A percentile compares a stretch with the other conserved stretches of the same genome.
These are phyloP conservation scores for Tetramorium simillimum DNA, from an alignment of 1,140 invertebrate species.

Conservation along the genomic window DNA sequence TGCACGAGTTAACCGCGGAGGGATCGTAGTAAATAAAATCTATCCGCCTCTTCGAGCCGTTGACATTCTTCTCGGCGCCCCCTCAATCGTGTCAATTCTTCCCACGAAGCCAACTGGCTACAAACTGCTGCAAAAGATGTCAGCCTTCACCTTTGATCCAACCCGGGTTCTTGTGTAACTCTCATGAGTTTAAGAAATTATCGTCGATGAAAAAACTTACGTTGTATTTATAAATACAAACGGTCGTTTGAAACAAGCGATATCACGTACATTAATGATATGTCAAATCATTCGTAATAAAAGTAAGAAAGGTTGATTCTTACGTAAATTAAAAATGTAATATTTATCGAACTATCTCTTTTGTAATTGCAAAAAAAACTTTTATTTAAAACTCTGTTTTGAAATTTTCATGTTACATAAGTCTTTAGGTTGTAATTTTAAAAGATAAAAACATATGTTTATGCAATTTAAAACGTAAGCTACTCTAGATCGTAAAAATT, in stretches of 20 bases:
- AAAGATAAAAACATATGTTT: neutral
- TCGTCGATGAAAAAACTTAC: neutral
- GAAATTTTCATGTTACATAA: neutral
- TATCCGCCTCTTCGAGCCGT: neutral
- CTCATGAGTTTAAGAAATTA: neutral
- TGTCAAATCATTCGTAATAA: neutral
- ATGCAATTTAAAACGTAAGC: neutral
- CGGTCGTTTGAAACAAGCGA: neutral
- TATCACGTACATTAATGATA: neutral
- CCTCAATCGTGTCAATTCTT: conserved; percentile 34
- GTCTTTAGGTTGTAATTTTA: neutral
- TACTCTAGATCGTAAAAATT: neutral
- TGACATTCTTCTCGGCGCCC: conserved; percentile 36
- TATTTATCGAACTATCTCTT: neutral
- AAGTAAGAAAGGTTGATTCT: neutral
- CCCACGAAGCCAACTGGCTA: conserved; percentile 5
- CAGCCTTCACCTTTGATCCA: conserved; percentile 26
- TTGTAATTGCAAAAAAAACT: neutral
- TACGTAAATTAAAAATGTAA: neutral
- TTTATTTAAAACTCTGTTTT: neutral
- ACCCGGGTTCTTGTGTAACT: neutral
- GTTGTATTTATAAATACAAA: neutral
- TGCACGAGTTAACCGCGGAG: neutral
- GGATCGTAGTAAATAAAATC: conserved; percentile 10
- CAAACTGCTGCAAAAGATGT: conserved; percentile 30